Percentiles rank a stretch among this genome's conserved stretches.
phyloP scores from a whole-genome alignment of 2,113 vertebrate species.

The Benitochromis conjunctus region DNA sequence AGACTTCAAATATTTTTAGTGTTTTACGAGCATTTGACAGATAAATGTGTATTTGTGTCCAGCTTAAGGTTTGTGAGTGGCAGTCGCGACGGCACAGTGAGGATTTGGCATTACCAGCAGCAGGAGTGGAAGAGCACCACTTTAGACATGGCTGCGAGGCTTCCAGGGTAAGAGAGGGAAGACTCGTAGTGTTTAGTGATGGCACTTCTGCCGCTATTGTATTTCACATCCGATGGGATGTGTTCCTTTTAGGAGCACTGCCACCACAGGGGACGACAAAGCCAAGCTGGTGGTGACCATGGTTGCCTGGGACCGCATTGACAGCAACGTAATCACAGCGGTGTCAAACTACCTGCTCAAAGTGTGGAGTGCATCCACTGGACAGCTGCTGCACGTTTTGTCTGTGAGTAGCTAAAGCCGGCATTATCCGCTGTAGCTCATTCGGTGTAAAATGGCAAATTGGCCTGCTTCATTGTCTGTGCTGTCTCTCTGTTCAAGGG shows the following conservation, averaged over 20 bases:
- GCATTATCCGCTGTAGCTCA: not conserved
- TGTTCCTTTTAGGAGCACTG: slow-evolving; percentile 69
- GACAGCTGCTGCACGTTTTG: slow-evolving; percentile 90
- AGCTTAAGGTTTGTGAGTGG: slow-evolving; percentile 96
- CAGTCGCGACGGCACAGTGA: slow-evolving; percentile 93
- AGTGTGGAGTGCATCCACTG: slow-evolving; percentile 88
- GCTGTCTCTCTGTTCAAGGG: slow-evolving; percentile 72
- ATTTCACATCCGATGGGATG: not conserved
- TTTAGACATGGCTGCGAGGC: slow-evolving; percentile 88
- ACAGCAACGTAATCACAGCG: slow-evolving; percentile 88
- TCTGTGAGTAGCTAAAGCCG: slow-evolving; percentile 76
- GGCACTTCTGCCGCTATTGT: not conserved
- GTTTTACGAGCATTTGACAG: not conserved
- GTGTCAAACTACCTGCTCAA: slow-evolving; percentile 96
- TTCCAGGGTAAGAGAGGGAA: slow-evolving; percentile 82
- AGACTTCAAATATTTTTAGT: not conserved
- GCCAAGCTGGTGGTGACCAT: slow-evolving; percentile 95
- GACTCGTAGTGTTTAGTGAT: not conserved
- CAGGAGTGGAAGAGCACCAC: slow-evolving; percentile 92
- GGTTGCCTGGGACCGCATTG: slow-evolving; percentile 94
- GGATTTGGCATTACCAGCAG: slow-evolving; percentile 93
- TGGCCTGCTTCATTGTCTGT: not conserved
- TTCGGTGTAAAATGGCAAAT: not conserved
- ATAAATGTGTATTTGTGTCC: not conserved
- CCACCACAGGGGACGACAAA: slow-evolving; percentile 85